Evolutionary conservation across 1,140 invertebrate species (phyloP).

Genomic region (Alviniconcha marisindica): DNA sequence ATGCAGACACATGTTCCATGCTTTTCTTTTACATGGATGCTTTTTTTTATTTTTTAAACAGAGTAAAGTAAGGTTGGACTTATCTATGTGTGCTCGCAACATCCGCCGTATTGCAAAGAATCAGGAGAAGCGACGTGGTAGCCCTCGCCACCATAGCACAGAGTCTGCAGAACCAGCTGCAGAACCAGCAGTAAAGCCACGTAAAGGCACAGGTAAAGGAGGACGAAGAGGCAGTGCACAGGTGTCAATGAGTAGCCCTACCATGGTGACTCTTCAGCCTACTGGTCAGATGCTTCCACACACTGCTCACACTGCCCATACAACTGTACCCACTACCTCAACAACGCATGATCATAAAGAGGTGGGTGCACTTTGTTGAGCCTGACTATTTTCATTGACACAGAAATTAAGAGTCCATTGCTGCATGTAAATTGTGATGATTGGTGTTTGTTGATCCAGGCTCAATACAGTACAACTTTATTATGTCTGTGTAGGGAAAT

Average conservation of each 20-base stretch:
- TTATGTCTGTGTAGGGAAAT: too few species aligned
- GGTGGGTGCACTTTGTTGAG: background rate
- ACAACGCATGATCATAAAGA: conserved; percentile 9
- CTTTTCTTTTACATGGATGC: too few species aligned
- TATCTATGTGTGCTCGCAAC: conserved; percentile 42
- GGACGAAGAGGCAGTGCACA: background rate
- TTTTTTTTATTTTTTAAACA: background rate
- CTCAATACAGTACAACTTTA: too few species aligned
- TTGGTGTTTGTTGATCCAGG: too few species aligned
- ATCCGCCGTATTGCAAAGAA: conserved; percentile 37
- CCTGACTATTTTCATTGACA: too few species aligned
- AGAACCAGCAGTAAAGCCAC: background rate
- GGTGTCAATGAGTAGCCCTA: background rate
- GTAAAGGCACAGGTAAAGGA: background rate
- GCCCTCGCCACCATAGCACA: background rate
- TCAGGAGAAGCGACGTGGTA: conserved; percentile 19
- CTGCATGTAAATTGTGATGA: too few species aligned
- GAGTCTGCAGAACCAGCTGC: background rate
- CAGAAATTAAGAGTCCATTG: too few species aligned
- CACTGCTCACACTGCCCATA: conserved; percentile 20
- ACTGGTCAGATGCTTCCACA: conserved; percentile 30
- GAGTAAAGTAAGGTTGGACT: conserved; percentile 35
- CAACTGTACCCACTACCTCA: background rate
- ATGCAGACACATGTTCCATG: too few species aligned
- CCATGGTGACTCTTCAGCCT: background rate